These are phyloP conservation scores for Pavo muticus DNA, from an alignment of 2,113 vertebrate genomes.

Conservation along the genomic window DNA sequence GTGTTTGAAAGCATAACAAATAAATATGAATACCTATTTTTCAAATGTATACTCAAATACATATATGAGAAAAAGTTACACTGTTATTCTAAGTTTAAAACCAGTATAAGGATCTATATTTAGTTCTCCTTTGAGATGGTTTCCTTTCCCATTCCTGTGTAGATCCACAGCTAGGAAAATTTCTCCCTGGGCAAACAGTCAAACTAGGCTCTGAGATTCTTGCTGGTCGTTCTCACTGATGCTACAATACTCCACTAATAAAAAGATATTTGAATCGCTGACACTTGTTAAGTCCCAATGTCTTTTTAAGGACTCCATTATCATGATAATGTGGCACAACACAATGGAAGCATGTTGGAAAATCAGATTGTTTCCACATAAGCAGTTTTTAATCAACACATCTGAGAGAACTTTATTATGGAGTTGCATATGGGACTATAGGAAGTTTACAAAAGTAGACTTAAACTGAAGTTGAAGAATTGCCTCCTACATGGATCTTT, in stretches of 20 bases:
- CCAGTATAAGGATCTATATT: background rate
- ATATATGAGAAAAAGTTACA: background rate
- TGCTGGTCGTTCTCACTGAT: background rate
- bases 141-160: background rate
- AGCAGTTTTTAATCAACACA: background rate
- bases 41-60: background rate
- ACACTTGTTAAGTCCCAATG: background rate
- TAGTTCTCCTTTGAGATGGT: background rate
- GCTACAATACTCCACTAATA: background rate
- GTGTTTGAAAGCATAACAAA: background rate
- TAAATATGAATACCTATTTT: background rate
- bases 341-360: background rate
- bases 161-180: background rate
- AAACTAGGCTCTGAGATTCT: background rate
- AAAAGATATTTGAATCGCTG: background rate
- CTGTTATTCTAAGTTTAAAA: background rate
- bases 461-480: background rate
- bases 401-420: background rate
- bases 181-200: background rate
- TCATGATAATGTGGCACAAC: background rate
- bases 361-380: background rate
- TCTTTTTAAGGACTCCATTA: background rate
- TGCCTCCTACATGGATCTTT: background rate
- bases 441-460: background rate
- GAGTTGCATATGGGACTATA: background rate